Evolutionary conservation across 2,113 vertebrate species (phyloP).

Genomic region (Osmerus mordax): DNA sequence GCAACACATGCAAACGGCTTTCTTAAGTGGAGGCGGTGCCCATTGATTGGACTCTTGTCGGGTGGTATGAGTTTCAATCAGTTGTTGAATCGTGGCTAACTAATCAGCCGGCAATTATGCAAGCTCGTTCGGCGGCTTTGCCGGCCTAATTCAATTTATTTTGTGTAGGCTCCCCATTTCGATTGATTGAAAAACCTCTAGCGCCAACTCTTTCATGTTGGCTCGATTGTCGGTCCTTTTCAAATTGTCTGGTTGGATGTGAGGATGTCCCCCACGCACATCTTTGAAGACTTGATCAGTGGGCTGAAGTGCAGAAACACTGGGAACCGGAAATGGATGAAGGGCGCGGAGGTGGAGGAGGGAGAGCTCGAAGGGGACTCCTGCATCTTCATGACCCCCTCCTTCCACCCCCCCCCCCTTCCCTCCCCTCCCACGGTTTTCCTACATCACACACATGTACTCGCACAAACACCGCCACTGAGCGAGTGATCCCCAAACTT

Average conservation of each 20-base stretch:
- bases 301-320: not conserved
- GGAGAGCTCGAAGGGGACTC: no score
- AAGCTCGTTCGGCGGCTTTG: no score
- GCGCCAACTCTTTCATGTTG: constrained; percentile 1
- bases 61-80: no score
- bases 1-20: no score
- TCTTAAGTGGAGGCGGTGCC: no score
- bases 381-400: constrained; percentile 2
- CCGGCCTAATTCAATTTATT: no score
- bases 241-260: constrained; percentile 26
- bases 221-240: constrained; percentile 29
- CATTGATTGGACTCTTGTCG: no score
- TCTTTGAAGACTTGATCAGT: constrained; percentile 31
- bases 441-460: not conserved
- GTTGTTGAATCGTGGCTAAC: no score
- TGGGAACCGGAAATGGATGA: constrained; percentile 9
- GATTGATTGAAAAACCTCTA: no score
- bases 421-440: not conserved
- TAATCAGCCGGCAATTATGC: no score
- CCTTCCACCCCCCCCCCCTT: constrained; percentile 23
- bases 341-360: constrained; percentile 19
- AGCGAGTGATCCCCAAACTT: not conserved
- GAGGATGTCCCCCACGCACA: constrained; percentile 11
- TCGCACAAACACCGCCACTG: not conserved
- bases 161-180: no score